Evolutionary conservation across 2,113 vertebrate species (phyloP).

Genomic region (Menura novaehollandiae): DNA sequence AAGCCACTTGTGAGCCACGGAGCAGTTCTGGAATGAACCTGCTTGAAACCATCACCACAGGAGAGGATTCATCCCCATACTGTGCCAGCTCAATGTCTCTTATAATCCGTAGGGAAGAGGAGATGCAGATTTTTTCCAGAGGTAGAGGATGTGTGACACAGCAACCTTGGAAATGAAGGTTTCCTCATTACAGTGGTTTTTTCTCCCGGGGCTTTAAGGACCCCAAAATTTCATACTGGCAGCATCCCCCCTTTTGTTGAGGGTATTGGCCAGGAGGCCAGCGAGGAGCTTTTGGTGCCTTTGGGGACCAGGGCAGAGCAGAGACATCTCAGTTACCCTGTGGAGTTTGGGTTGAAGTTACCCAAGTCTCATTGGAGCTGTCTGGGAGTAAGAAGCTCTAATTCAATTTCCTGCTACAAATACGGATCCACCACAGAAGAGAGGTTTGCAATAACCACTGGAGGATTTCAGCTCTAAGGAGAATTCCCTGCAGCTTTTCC

Average conservation of each 20-base stretch:
- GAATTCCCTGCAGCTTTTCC: not conserved
- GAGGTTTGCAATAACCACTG: not conserved
- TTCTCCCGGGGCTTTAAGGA: not conserved
- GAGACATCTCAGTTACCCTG: not conserved
- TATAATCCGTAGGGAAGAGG: not conserved
- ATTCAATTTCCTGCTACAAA: not conserved
- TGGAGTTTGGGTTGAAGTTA: not conserved
- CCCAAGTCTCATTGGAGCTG: not conserved
- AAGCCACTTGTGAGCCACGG: accelerated
- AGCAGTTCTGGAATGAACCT: not conserved
- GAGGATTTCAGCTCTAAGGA: not conserved
- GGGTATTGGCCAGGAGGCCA: not conserved
- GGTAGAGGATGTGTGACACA: not conserved
- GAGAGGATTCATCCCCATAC: not conserved
- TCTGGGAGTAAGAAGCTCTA: not conserved
- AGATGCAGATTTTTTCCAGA: not conserved
- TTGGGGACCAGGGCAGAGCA: not conserved
- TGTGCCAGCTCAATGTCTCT: not conserved
- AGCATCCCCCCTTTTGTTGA: not conserved
- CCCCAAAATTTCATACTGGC: not conserved
- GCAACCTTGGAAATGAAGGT: not conserved
- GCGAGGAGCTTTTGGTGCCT: not conserved
- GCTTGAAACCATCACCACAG: not conserved
- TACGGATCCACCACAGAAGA: not conserved
- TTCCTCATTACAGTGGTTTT: not conserved